Evolutionary conservation across 2,888 invertebrate species (phyloP), one percentile per base, ranked within the genome.

Genomic region (Ochropacha duplaris): DNA sequence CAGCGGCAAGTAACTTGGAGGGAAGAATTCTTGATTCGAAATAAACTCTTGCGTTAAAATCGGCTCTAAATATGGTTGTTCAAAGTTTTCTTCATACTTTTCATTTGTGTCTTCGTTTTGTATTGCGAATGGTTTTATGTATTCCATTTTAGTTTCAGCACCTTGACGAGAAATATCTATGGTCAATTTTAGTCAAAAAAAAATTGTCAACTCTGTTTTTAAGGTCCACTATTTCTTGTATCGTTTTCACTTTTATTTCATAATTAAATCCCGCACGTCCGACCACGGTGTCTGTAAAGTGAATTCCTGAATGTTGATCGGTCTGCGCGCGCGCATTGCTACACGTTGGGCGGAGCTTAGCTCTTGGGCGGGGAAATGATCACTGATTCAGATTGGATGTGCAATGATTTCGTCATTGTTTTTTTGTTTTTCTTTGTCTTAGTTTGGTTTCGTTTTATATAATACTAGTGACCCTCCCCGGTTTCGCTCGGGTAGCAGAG

Each of bases 1-100:
- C 68, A 87, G 79, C 1, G 87, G 87, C 54, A 87, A 64, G 57
- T 81, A 88, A 14, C 71, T 76, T 2, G 74, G 74, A 8, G 74
- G 69, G 26, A 72, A 67, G 4, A 72, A 57, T 6, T 80, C 80
- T 54, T 72, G 76, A 14, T 66, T 65, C 4, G 62, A 54, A n/a
- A 59, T 50, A 0, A 36, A 36, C n/a, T 74, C 75, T 22, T 68
- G 52, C 0, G 52, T 1, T 14, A 52, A 9, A 31, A 31, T 16
- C 14, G 52, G 50, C 60, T 57, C 12, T 58, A 57, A 24, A 59
- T 55, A 14, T 19, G 58, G 22, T 52, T 52, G 31, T n/a, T 52
- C 31, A 4, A 52, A 34, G 26, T 34, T 31, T 19, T 72, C 67
- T 4, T 64, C 62, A 19, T 77, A 69, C 49, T 71, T 66, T 0